These are phyloP conservation scores for Cyphomyrus discorhynchus DNA, from an alignment of 2,113 vertebrate species.

Conservation along the genomic window DNA sequence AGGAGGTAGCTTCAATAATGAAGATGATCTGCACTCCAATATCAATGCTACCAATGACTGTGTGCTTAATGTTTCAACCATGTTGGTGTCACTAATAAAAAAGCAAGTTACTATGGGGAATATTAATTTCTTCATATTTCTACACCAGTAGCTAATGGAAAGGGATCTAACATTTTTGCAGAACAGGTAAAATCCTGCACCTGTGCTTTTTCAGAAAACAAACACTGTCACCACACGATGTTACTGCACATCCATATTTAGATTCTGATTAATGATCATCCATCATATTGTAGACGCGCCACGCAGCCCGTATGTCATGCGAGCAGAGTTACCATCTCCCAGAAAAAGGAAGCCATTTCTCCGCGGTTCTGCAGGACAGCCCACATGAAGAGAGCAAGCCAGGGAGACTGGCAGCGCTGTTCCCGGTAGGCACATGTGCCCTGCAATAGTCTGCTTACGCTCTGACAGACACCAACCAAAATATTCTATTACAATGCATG, in stretches of 20 bases:
- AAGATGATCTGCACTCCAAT: background rate
- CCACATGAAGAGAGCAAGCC: conserved; percentile 80
- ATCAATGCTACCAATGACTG: background rate
- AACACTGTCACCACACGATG: background rate
- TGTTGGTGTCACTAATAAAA: background rate
- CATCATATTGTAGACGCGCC: no score
- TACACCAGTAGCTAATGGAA: background rate
- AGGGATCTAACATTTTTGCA: background rate
- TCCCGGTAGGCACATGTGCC: conserved; percentile 31
- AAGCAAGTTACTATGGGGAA: background rate
- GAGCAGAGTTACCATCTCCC: conserved; percentile 76
- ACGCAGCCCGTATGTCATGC: background rate
- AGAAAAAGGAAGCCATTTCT: conserved; percentile 80
- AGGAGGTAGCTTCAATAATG: background rate
- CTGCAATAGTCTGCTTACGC: conserved; percentile 35
- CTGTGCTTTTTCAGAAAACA: background rate
- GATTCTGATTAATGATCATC: background rate
- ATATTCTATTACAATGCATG: background rate
- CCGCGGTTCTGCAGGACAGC: conserved; percentile 74
- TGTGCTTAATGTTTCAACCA: background rate
- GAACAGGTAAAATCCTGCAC: background rate
- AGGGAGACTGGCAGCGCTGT: conserved; percentile 51
- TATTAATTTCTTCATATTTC: background rate
- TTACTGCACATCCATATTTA: conserved; percentile 1
- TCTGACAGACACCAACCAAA: conserved; percentile 30